Conservation (phyloP, 2,797 vertebrate species). For the Amphiprion clarkii region DNA sequence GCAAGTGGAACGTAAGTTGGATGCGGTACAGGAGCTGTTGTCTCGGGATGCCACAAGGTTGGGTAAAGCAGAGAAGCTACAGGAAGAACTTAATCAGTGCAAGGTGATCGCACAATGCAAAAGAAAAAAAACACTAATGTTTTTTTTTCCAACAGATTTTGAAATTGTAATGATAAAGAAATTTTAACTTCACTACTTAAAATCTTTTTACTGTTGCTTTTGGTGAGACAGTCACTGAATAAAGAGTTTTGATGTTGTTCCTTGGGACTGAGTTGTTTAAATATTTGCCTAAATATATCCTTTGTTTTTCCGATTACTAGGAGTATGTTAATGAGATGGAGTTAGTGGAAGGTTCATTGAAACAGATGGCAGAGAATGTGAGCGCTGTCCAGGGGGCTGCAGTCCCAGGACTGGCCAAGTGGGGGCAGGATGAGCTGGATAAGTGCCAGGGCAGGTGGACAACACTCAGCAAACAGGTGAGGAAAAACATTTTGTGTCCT, state of each 20-base stretch:
- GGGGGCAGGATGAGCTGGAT: conserved; percentile 86
- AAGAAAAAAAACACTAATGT: background rate
- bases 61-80: conserved; percentile 82
- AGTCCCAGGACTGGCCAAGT: conserved; percentile 83
- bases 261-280: background rate
- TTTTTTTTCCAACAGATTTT: background rate
- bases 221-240: background rate
- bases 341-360: conserved; percentile 88
- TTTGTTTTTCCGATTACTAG: conserved; percentile 70
- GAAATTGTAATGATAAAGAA: background rate
- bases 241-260: background rate
- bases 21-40: conserved; percentile 89
- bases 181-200: background rate
- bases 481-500: conserved; percentile 13
- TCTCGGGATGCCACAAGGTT: conserved; percentile 82
- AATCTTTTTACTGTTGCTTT: background rate
- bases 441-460: conserved; percentile 89
- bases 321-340: conserved; percentile 92
- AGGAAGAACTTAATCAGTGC: conserved; percentile 91
- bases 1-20: conserved; percentile 90
- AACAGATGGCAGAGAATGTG: conserved; percentile 91
- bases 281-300: background rate
- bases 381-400: conserved; percentile 83
- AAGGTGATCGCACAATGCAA: conserved; percentile 81
- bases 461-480: conserved; percentile 91